Evolutionary conservation across 2,113 vertebrate genomes (phyloP).

Genomic region (Dendrocopos noguchii): DNA sequence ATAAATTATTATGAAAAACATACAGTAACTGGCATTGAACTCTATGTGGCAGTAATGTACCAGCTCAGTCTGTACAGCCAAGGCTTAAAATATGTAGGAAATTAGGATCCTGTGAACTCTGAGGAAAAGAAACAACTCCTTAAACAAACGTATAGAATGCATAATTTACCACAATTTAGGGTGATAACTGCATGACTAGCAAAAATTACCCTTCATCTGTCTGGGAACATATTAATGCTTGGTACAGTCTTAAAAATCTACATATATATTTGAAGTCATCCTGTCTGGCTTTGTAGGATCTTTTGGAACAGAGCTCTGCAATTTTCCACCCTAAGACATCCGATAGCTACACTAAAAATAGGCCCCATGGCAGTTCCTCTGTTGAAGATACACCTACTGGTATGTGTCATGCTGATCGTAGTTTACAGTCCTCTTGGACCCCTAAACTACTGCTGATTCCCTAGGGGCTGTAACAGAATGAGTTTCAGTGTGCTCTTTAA

Average conservation of each 20-base stretch:
- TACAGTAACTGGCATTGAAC: slow-evolving; percentile 45
- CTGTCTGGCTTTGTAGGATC: slow-evolving; percentile 13
- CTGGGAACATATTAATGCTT: background rate
- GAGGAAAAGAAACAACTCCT: background rate
- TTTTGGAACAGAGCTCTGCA: slow-evolving; percentile 38
- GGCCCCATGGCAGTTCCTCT: background rate
- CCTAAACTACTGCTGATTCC: background rate
- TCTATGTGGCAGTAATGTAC: slow-evolving; percentile 28
- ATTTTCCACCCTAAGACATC: slow-evolving; percentile 57
- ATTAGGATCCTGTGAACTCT: background rate
- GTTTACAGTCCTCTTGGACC: slow-evolving; percentile 5
- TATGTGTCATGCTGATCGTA: slow-evolving; percentile 3
- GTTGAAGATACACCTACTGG: slow-evolving; percentile 60
- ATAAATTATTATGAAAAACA: background rate
- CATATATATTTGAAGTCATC: slow-evolving; percentile 34
- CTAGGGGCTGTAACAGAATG: slow-evolving; percentile 2
- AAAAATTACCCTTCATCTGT: background rate
- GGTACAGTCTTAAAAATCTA: background rate
- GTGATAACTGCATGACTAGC: background rate
- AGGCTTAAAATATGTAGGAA: slow-evolving; percentile 27
- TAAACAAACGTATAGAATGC: background rate
- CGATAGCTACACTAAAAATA: slow-evolving; percentile 58
- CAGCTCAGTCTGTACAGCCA: slow-evolving; percentile 1
- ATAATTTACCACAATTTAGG: background rate
- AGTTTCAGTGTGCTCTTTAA: slow-evolving; percentile 9